Base-by-base conservation (phyloP, 2,113 vertebrate genomes). In the Platichthys flesus region DNA sequence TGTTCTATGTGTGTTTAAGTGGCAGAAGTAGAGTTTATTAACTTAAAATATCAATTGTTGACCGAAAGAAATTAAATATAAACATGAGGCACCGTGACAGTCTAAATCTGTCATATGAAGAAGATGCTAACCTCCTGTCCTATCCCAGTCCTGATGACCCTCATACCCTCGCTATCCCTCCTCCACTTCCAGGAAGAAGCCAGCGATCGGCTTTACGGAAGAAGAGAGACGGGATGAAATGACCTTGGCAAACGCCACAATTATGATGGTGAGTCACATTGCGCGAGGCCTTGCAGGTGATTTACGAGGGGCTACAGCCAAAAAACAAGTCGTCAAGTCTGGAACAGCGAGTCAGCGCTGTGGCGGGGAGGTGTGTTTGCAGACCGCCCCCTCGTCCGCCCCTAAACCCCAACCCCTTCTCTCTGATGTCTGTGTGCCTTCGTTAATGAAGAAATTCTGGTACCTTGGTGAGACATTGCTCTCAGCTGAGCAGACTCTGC, bases 391-490 rank as follows among this genome's bases (percentile, higher is more conserved):
- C 79, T 88, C 83, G 26, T 65, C 83, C 80, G 59, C 72, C 88
- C 87, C 78, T 18, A 69, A 89, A 70, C 83, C 76, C 78, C 78
- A 62, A 52, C 75, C 86, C 83, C 9, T 16, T 78, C 88, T 88
- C 88, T 94, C 93, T 93, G 93, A 94, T 92, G 93, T 95, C 91
- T 94, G 92, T 94, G 93, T 93, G 92, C 83, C 90, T 93, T 93
- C 82, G 85, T 90, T 95, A 95, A 95, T 94, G 94, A 95, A 94
- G 90, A 95, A 92, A 95, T 95, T 94, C 91, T 94, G 83, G 83
- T 93, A 93, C 90, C 90, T 93, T 72, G 90, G 94, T 94, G 94
- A 94, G 93, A 94, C 94, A 95, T 94, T 93, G 89, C 93, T 93
- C 56, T 93, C 89, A 94, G 92, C 92, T 93, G 94, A 94, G 92